phyloP scores from a whole-genome alignment of 1,140 invertebrate genomes.

The Brachionus koreanus region DNA sequence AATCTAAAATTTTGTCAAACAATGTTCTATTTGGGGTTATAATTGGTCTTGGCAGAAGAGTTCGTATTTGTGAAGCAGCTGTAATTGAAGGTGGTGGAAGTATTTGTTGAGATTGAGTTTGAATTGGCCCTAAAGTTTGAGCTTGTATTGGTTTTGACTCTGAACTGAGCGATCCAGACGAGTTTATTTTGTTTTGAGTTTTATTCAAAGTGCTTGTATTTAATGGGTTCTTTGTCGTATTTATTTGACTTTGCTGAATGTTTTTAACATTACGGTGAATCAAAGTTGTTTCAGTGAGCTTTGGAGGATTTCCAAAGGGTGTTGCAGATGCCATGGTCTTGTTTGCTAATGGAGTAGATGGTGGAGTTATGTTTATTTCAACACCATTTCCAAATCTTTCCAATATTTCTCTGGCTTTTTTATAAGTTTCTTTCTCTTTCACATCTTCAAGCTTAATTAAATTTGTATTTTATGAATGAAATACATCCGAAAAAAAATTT shows the following conservation, averaged over 20 bases:
- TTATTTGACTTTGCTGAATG: not conserved
- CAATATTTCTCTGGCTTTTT: slow-evolving; percentile 85
- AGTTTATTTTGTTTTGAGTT: not conserved
- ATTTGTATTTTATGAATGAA: too few species aligned
- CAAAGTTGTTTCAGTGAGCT: not conserved
- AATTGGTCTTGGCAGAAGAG: slow-evolving; percentile 60
- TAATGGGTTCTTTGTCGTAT: not conserved
- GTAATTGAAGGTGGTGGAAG: not conserved
- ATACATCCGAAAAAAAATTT: too few species aligned
- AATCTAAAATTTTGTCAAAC: slow-evolving; percentile 85
- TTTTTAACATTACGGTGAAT: slow-evolving; percentile 5
- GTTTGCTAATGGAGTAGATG: not conserved
- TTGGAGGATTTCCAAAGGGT: not conserved
- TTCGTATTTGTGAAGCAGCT: slow-evolving; percentile 48
- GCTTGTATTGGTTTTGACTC: not conserved
- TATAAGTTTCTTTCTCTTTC: slow-evolving; percentile 95
- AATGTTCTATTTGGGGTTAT: slow-evolving; percentile 65
- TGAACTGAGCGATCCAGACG: not conserved
- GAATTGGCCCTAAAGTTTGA: not conserved
- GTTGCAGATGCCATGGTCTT: not conserved
- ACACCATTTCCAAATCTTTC: slow-evolving; percentile 71
- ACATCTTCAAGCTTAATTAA: slow-evolving; percentile 84
- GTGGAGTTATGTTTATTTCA: slow-evolving; percentile 48
- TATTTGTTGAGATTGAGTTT: not conserved
- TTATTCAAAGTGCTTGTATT: slow-evolving; percentile 30